A percentile compares a stretch with the other conserved stretches of the same genome.
phyloP scores from a whole-genome alignment of 2,888 invertebrate species.

The Lucinisca nassula region DNA sequence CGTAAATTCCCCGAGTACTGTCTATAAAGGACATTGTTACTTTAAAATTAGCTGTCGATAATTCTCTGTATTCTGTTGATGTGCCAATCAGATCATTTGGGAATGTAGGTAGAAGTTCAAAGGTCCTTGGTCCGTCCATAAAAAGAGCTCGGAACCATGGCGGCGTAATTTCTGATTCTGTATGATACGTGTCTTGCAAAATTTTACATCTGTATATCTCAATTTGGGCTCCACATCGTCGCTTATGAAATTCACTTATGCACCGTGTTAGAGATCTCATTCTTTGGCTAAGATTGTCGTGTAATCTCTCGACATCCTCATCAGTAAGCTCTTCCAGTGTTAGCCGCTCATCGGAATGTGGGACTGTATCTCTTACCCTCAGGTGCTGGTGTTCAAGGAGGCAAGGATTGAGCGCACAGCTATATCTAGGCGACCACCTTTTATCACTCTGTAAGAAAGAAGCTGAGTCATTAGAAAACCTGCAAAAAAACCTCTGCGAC shows the following conservation, averaged over 20 bases:
- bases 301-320: background rate
- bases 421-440: background rate
- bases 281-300: background rate
- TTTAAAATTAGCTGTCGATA: background rate
- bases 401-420: background rate
- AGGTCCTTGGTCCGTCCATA: background rate
- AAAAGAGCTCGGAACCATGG: slow-evolving; percentile 1
- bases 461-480: too few relatives aligned
- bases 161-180: background rate
- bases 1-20: background rate
- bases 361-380: background rate
- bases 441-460: background rate
- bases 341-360: background rate
- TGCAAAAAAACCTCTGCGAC: too few relatives aligned
- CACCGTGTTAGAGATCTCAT: background rate
- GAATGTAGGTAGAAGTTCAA: slow-evolving; percentile 8
- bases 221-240: too few relatives aligned
- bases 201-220: background rate
- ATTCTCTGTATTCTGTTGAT: background rate
- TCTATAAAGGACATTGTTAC: slow-evolving; percentile 1
- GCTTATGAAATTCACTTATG: background rate
- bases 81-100: background rate
- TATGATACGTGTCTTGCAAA: background rate
- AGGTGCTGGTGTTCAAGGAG: background rate
- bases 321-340: background rate